These are phyloP conservation scores for Neotragus pygmaeus DNA, from an alignment of 2,113 vertebrate genomes.

Conservation along the genomic window DNA sequence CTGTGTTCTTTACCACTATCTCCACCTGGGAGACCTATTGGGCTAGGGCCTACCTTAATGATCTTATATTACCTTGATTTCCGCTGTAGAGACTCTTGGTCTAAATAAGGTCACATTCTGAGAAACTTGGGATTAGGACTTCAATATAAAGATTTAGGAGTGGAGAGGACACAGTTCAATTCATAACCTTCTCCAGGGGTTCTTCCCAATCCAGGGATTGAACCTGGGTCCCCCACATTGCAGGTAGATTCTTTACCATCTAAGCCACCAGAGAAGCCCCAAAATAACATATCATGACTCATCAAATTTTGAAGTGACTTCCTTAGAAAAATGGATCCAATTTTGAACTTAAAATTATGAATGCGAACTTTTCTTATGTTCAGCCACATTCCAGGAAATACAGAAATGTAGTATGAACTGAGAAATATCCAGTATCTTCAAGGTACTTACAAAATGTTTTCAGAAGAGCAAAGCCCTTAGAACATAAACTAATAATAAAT, in stretches of 20 bases:
- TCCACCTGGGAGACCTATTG: not conserved
- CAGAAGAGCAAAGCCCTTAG: not conserved
- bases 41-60: not conserved
- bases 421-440: not conserved
- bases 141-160: not conserved
- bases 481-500: not conserved
- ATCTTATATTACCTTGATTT: not conserved
- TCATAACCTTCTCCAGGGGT: not conserved
- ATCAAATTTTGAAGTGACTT: not conserved
- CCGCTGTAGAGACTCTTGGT: not conserved
- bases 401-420: not conserved
- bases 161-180: not conserved
- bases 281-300: not conserved
- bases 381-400: not conserved
- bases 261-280: not conserved
- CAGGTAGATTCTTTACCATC: not conserved
- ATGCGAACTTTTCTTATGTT: not conserved
- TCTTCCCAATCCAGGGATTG: not conserved
- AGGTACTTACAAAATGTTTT: not conserved
- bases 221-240: not conserved
- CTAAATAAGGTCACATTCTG: not conserved
- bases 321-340: not conserved
- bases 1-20: not conserved
- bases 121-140: not conserved
- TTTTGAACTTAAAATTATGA: not conserved